A percentile compares a stretch with the other conserved stretches of the same genome.
These are phyloP conservation scores for Drosophila kepulauana DNA, from an alignment of 1,140 invertebrate species.

Conservation along the genomic window DNA sequence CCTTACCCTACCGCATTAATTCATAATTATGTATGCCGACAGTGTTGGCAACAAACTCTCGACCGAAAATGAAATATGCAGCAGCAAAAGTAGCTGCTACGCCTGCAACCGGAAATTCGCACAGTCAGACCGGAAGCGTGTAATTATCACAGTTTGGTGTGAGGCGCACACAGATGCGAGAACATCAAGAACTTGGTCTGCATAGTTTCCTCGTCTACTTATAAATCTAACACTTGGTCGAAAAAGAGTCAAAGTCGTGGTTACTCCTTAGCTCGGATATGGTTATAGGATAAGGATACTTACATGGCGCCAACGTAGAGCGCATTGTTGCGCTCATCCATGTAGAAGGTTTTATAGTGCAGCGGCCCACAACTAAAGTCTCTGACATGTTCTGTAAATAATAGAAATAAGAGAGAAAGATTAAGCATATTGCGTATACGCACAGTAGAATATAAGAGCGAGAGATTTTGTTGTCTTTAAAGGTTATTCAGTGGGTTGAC, in stretches of 20 bases:
- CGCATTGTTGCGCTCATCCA: constrained; percentile 91
- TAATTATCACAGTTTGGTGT: constrained; percentile 60
- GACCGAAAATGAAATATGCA: constrained; percentile 74
- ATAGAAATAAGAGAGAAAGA: constrained; percentile 58
- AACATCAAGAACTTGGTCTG: constrained; percentile 36
- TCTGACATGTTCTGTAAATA: constrained; percentile 92
- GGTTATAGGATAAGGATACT: constrained; percentile 85
- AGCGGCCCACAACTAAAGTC: constrained; percentile 93
- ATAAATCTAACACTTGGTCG: constrained; percentile 26
- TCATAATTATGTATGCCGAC: constrained; percentile 84
- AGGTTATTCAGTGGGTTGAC: not conserved
- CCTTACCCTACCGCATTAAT: constrained; percentile 66
- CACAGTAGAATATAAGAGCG: constrained; percentile 4
- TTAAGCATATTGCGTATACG: constrained; percentile 6
- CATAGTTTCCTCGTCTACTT: constrained; percentile 30
- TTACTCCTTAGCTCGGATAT: not conserved
- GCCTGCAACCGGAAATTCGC: constrained; percentile 39
- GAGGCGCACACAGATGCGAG: not conserved
- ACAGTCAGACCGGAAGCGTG: constrained; percentile 66
- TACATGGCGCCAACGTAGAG: constrained; percentile 95
- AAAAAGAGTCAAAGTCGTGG: constrained; percentile 5
- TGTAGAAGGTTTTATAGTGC: constrained; percentile 93
- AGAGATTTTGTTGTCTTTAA: not conserved
- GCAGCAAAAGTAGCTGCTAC: constrained; percentile 40
- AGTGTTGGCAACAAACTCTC: constrained; percentile 62